Percentiles rank a stretch among this genome's conserved stretches.
Evolutionary conservation across 2,113 vertebrate genomes (phyloP).

Genomic region (Nematolebias whitei): DNA sequence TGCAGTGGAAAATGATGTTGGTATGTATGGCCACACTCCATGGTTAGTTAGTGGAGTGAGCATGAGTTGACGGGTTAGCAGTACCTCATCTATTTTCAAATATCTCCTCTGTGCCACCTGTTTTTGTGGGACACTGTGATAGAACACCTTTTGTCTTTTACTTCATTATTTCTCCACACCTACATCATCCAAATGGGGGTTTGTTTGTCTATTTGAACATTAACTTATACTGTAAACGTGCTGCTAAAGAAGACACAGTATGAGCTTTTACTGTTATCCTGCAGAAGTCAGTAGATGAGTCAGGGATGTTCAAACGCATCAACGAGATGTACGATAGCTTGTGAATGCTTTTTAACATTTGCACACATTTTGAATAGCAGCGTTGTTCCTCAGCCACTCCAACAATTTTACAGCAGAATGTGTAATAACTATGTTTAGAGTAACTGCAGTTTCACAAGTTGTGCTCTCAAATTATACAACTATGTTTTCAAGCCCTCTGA

Average conservation of each 20-base stretch:
- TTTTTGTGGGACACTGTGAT: conserved; percentile 41
- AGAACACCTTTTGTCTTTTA: conserved; percentile 20
- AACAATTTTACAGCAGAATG: too few species aligned
- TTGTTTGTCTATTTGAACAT: conserved; percentile 1
- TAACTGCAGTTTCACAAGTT: too few species aligned
- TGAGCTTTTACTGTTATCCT: too few species aligned
- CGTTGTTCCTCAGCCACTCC: too few species aligned
- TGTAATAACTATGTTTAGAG: too few species aligned
- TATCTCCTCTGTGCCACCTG: conserved; percentile 53
- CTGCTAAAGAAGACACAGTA: neutral
- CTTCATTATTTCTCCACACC: neutral
- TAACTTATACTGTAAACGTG: neutral
- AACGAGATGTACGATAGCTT: too few species aligned
- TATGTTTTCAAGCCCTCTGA: too few species aligned
- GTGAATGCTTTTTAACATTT: too few species aligned
- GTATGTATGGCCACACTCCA: conserved; percentile 10
- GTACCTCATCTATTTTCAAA: conserved; percentile 42
- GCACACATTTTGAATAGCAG: too few species aligned
- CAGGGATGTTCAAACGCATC: too few species aligned
- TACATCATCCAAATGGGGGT: conserved; percentile 5
- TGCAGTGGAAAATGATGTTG: conserved; percentile 1
- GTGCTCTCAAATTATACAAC: too few species aligned
- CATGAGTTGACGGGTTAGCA: conserved; percentile 23
- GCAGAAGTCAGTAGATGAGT: too few species aligned
- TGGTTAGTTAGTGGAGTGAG: conserved; percentile 17